phyloP scores from a whole-genome alignment of 2,888 invertebrate genomes.

The Catocala fraxini region DNA sequence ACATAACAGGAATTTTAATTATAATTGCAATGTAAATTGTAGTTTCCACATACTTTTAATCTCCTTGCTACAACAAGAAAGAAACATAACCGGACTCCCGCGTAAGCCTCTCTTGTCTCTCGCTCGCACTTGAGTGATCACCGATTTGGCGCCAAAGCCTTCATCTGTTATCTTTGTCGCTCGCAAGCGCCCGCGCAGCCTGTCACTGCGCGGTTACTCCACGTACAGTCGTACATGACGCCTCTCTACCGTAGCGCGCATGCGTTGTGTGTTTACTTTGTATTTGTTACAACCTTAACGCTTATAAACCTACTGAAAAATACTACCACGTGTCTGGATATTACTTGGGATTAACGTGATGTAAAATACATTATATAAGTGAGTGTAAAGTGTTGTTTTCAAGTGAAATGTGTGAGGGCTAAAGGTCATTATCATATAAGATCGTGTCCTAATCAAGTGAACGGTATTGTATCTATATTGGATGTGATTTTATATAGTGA shows the following conservation, averaged over 20 bases:
- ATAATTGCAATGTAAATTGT: constrained; percentile 59
- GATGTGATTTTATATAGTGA: constrained; percentile 69
- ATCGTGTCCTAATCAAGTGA: constrained; percentile 74
- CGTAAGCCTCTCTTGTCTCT: constrained; percentile 73
- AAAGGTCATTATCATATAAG: constrained; percentile 72
- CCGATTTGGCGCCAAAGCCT: constrained; percentile 76
- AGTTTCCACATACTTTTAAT: constrained; percentile 71
- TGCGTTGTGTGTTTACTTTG: constrained; percentile 66
- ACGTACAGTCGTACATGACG: constrained; percentile 68
- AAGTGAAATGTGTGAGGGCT: constrained; percentile 68
- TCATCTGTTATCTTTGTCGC: constrained; percentile 71
- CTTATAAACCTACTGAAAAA: constrained; percentile 25
- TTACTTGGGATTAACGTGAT: constrained; percentile 9
- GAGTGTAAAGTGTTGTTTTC: constrained; percentile 35
- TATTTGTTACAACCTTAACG: constrained; percentile 39
- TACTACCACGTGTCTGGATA: constrained; percentile 21
- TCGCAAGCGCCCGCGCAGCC: constrained; percentile 72
- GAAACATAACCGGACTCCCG: constrained; percentile 84
- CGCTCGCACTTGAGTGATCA: constrained; percentile 61
- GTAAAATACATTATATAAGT: constrained; percentile 28
- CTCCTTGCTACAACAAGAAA: constrained; percentile 70
- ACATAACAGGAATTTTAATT: constrained; percentile 49
- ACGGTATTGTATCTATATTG: constrained; percentile 67
- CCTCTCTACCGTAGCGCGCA: constrained; percentile 74
- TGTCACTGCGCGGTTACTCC: constrained; percentile 70